These are phyloP conservation scores for Amiota communis DNA, from an alignment of 2,888 invertebrate genomes.

Conservation along the genomic window DNA sequence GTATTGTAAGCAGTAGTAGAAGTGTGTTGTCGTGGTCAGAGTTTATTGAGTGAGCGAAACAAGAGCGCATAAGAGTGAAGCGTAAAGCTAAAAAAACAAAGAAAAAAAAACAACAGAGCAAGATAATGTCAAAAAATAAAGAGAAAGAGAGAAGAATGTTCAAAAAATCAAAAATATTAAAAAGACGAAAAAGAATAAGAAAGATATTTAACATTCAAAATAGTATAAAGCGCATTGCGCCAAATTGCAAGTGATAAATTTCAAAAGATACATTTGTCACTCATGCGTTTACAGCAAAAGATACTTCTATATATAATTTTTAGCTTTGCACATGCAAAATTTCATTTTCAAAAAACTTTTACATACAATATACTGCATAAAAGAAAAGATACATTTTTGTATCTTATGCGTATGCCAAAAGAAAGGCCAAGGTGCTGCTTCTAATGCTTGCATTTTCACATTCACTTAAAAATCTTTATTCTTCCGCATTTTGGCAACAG, in stretches of 20 bases:
- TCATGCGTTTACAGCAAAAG: too few species aligned
- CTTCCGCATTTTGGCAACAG: not conserved
- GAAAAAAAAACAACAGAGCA: conserved; percentile 46
- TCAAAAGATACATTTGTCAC: conserved; percentile 1
- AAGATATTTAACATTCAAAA: not conserved
- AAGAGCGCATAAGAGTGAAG: not conserved
- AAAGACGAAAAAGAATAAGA: not conserved
- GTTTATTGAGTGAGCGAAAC: too few species aligned
- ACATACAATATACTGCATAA: not conserved
- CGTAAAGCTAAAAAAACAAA: conserved; percentile 42
- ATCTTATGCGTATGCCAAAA: not conserved
- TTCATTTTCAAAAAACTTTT: not conserved
- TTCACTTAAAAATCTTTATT: not conserved
- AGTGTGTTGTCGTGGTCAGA: too few species aligned
- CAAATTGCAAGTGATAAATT: not conserved
- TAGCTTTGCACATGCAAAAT: not conserved
- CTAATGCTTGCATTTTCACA: not conserved
- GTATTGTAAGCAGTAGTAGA: too few species aligned
- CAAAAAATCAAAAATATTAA: conserved; percentile 5
- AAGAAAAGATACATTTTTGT: conserved; percentile 3
- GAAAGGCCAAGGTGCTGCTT: conserved; percentile 23
- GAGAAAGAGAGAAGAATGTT: conserved; percentile 21
- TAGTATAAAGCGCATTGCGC: conserved; percentile 9
- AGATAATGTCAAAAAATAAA: conserved; percentile 12
- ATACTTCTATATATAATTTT: not conserved